Base-by-base conservation (phyloP, 2,113 vertebrate genomes). In the Chamaetylas fuelleborni region DNA sequence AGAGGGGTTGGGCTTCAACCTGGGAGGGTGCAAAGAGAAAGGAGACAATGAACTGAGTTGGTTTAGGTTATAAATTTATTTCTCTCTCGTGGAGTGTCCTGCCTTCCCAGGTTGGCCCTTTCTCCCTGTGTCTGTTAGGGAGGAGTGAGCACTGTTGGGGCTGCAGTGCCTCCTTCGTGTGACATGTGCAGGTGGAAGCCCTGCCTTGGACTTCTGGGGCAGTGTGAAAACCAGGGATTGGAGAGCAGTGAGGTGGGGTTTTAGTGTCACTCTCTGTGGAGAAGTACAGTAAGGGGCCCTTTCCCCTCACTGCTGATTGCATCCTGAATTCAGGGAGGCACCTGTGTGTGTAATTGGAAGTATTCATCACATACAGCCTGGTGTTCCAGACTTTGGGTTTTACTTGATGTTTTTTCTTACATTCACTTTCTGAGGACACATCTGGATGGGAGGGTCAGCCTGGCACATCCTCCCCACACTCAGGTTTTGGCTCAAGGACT, bases 391-490 rank as follows among this genome's bases (percentile, higher is more conserved):
- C 8, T 70, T 26, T 4, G 38, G 16, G 11, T 53, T 34, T 66
- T 18, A 4, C 2, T 5, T 47, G 12, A 5, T 16, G 36, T 64
- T 23, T 25, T 1, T 25, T 1, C 5, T 12, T 36, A 1, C 4
- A 3, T 62, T 70, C 14, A 19, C 4, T 24, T 81, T 48, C 29
- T 60, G 53, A 14, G 57, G 36, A 14, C 57, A 43, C 0, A 0
- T 33, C 14, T 38, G 61, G 13, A 5, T 16, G 31, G 48, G 31
- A 38, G 9, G 9, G 19, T 34, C 74, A 70, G 29, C 25, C 50
- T 3, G 69, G 7, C 36, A 3, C 0, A 3, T 61, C 42, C n/a
- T 33, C 13, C 56, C 43, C 8, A 6, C 0, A 1, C 56, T 57
- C 28, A 1, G 28, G 7, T 34, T 81, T 80, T 58, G 91, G 66